Base-by-base conservation (phyloP, 2,888 invertebrate species). In the Pheosia tremula region DNA sequence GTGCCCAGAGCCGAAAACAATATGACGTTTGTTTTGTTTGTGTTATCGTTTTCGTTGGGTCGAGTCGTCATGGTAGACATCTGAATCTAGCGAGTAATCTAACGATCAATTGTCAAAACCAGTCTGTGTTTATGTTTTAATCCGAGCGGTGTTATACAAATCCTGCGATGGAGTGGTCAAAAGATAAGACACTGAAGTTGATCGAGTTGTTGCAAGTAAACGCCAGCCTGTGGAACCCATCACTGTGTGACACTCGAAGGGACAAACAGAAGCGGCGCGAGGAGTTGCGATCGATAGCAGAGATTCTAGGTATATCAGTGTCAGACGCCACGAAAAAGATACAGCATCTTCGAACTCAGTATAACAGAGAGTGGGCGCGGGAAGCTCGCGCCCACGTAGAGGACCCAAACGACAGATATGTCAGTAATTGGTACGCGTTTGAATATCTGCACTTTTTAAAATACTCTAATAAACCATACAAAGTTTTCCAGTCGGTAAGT, bases 401-500 rank as follows among this genome's bases (percentile, higher is more conserved):
- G 60, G 94, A 94, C 4, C 94, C 95, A 8, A 91, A 91, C 63
- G 94, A 95, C 13, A 90, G 91, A 80, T 95, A 91, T 66, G 75
- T 92, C 39, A 93, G 93, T 72, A 93, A 91, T 72, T 93, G 93
- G 93, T 93, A 95, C 73, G 95, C 95, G 5, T 95, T 93, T 62
- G 95, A 95, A 68, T 95, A 94, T 81, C 84, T 95, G 54, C 94
- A 94, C 73, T 95, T 95, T 81, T 84, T 95, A 77, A 95, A 95
- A 77, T 94, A 95, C 53, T 94, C 95, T 0, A 94, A 83, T 70
- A 93, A 92, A 78, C 91, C 91, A 0, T 93, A 89, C 67, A 86
- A 85, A 72, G 72, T 92, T 56, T 69, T 93, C 53, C 85, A 87
- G 49, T 75, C 86, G 68, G 93, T 93, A 77, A 87, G 90, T 80